Conservation (phyloP, 2,797 vertebrate genomes). For the Gymnoscopelus braueri region DNA sequence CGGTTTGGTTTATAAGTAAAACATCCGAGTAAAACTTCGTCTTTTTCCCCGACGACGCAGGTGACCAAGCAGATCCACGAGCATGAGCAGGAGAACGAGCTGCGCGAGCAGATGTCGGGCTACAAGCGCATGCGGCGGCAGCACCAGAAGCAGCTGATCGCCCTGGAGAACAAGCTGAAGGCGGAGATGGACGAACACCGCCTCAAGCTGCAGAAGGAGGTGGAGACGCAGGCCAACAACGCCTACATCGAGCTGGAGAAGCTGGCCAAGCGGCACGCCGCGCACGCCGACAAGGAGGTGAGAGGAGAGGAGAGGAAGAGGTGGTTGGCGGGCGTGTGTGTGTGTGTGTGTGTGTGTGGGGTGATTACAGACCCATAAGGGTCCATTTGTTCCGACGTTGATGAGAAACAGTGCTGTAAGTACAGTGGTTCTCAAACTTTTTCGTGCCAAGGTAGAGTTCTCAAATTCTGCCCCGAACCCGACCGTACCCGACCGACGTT, state of each 20-base stretch:
- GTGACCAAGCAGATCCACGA: constrained; percentile 99
- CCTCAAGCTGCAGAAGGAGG: constrained; percentile 99
- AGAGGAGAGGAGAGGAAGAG: constrained; percentile 22
- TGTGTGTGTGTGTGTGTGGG: too few relatives aligned
- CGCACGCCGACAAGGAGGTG: constrained; percentile 97
- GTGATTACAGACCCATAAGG: too few relatives aligned
- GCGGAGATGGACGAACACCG: constrained; percentile 99
- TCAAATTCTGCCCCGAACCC: too few relatives aligned
- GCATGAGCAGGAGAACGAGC: constrained; percentile 99
- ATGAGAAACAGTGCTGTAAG: too few relatives aligned
- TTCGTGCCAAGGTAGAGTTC: too few relatives aligned
- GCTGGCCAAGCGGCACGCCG: constrained; percentile 95
- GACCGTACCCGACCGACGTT: too few relatives aligned
- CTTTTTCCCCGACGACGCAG: constrained; percentile 65
- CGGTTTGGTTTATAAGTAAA: too few relatives aligned
- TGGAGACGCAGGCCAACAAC: constrained; percentile 99
- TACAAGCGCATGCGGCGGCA: constrained; percentile 99
- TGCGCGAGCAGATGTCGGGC: constrained; percentile 99
- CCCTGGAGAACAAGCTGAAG: constrained; percentile 99
- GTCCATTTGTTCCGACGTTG: too few relatives aligned
- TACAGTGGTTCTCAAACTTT: too few relatives aligned
- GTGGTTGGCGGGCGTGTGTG: too few relatives aligned
- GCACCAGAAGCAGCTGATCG: constrained; percentile 99
- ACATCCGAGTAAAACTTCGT: too few relatives aligned
- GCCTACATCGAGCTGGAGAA: constrained; percentile 99